phyloP scores from a whole-genome alignment of 2,797 vertebrate species.

The Bradypus variegatus region DNA sequence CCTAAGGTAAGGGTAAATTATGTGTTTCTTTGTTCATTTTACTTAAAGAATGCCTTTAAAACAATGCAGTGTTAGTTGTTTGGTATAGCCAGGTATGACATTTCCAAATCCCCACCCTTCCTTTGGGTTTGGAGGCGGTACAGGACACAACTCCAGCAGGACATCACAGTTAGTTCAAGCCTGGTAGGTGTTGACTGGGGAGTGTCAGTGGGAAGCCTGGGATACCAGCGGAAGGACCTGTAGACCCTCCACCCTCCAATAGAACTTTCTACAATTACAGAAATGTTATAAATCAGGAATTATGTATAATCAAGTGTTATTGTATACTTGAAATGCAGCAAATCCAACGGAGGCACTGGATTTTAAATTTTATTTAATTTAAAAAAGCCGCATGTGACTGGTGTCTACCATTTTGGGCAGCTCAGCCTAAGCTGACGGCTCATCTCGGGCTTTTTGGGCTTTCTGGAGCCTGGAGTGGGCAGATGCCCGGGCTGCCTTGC shows the following conservation, averaged over 20 bases:
- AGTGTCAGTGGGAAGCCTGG: too few species aligned
- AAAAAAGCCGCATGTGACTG: background rate
- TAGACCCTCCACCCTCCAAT: background rate
- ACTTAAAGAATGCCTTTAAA: background rate
- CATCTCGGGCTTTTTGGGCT: background rate
- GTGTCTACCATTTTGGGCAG: background rate
- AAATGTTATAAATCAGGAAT: background rate
- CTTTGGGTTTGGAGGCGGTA: background rate
- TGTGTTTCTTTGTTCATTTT: background rate
- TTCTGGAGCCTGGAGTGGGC: background rate
- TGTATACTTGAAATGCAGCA: background rate
- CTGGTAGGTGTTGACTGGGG: background rate
- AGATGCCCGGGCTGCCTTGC: background rate
- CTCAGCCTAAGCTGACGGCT: background rate
- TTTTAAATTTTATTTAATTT: background rate
- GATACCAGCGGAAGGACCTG: background rate
- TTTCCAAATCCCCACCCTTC: background rate
- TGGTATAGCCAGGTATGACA: background rate
- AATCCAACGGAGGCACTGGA: background rate
- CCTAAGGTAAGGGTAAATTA: background rate
- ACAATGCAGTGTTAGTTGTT: background rate
- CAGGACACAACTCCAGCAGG: background rate
- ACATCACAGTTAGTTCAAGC: background rate
- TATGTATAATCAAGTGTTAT: too few species aligned
- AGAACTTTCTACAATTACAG: background rate